Base-by-base conservation (phyloP, 2,888 invertebrate species). In the Corythucha ciliata region DNA sequence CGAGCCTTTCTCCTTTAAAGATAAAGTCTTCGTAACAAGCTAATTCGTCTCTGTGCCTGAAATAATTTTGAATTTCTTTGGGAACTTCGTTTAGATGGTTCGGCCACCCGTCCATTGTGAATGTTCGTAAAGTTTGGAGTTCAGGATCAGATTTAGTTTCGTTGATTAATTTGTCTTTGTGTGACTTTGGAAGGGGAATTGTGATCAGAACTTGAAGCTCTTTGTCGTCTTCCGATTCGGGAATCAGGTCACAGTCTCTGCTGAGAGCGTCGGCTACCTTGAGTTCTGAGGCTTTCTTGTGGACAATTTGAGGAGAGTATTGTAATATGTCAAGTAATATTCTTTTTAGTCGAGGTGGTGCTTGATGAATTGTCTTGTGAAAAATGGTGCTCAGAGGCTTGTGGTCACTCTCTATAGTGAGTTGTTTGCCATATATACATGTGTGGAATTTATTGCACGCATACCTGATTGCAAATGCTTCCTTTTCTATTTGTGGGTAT, bases 391-490 rank as follows among this genome's bases (percentile, higher is more conserved):
- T 25, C 4, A 45, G 34, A 14, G 46, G 46, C 34, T 45, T 45
- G 33, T 45, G 46, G 21, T 45, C 46, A n/a, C 18, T 45, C 33
- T 37, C 46, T 7, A n/a, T n/a, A n/a, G n/a, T n/a, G n/a, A n/a
- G n/a, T n/a, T n/a, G n/a, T n/a, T n/a, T n/a, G n/a, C n/a, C n/a
- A n/a, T n/a, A n/a, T n/a, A n/a, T n/a, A n/a, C n/a, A n/a, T n/a
- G n/a, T n/a, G n/a, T n/a, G n/a, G n/a, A n/a, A n/a, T n/a, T n/a
- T n/a, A n/a, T n/a, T n/a, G n/a, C n/a, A n/a, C n/a, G n/a, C n/a
- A n/a, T n/a, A n/a, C n/a, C n/a, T n/a, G n/a, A n/a, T n/a, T n/a
- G n/a, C n/a, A n/a, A n/a, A n/a, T n/a, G n/a, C n/a, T n/a, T n/a
- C n/a, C n/a, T n/a, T n/a, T n/a, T n/a, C n/a, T n/a, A n/a, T n/a